Conservation (phyloP, 2,888 invertebrate genomes). For the Cheilosia urbana region DNA sequence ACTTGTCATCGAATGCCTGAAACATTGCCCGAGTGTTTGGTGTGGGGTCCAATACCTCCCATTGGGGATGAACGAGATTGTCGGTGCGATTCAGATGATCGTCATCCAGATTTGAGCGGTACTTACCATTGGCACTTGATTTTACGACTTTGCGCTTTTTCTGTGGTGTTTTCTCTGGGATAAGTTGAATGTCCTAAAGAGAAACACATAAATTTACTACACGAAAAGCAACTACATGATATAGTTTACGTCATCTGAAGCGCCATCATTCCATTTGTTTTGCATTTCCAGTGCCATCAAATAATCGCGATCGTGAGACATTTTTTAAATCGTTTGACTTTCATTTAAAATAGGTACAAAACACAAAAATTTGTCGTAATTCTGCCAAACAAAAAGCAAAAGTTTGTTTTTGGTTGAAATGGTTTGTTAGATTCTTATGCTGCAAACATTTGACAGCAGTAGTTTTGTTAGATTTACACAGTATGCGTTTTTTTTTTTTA, state of each 20-base stretch:
- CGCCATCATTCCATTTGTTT: conserved; percentile 76
- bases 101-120: conserved; percentile 77
- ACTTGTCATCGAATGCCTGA: conserved; percentile 92
- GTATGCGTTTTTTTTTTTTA: too few species aligned
- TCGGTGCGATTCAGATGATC: conserved; percentile 81
- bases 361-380: neutral
- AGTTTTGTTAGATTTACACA: neutral
- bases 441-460: neutral
- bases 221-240: neutral
- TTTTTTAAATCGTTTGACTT: conserved; percentile 41
- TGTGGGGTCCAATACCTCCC: conserved; percentile 96
- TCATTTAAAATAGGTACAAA: conserved; percentile 18
- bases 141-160: conserved; percentile 46
- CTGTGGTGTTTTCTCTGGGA: conserved; percentile 56
- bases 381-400: conserved; percentile 9
- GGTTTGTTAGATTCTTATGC: conserved; percentile 39
- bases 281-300: conserved; percentile 79
- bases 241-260: conserved; percentile 56
- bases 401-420: neutral
- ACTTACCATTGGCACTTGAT: conserved; percentile 75
- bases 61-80: conserved; percentile 83
- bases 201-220: neutral
- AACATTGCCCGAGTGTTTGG: conserved; percentile 96
- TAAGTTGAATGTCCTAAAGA: conserved; percentile 71
- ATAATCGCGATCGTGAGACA: conserved; percentile 80